Evolutionary conservation across 2,113 vertebrate genomes (phyloP), one percentile per base, ranked within the genome.

Genomic region (Triplophysa siluroides): DNA sequence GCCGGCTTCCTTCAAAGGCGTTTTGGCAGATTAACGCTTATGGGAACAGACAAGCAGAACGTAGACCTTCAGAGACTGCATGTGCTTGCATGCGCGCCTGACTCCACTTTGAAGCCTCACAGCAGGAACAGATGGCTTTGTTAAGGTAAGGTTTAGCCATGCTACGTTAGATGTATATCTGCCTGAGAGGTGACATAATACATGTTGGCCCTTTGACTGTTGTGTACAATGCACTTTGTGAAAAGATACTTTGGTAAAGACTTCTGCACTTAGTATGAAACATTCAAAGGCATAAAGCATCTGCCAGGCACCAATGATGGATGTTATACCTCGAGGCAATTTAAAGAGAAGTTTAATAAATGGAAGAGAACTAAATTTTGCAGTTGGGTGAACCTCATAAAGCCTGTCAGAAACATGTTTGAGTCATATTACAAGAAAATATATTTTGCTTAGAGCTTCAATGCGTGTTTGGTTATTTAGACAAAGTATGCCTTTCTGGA

Each of bases 1-100:
- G 82, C 86, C 89, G 88, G 85, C 80, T 88, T 83, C 85, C 88
- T 92, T 91, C 90, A 92, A 91, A 91, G 89, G 84, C 66, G 75
- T 86, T 89, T 84, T 85, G 85, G 90, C 89, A 91, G 90, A 91
- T 90, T 88, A 87, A 81, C 79, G 90, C 90, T 85, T 23, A 90
- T 78, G 85, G 88, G 88, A 90, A 87, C 81, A 83, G 87, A 91
- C 90, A 86, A 84, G 83, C 83, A 90, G 88, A 89, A 87, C 84
- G 75, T 83, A 91, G 82, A 76, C 60, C 60, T 45, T 54, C 61
- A 64, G 61, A 66, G 76, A 56, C 24, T 4, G 61, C 6, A 64
- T 19, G 70, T 58, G 50, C 67, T 41, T 81, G 77, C 67, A 81
- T 76, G 61, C 67, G 76, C 62, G 38, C n/a, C 75, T 65, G 64